Conservation (phyloP, 2,797 vertebrate genomes). For the Sebastes paucispinis region DNA sequence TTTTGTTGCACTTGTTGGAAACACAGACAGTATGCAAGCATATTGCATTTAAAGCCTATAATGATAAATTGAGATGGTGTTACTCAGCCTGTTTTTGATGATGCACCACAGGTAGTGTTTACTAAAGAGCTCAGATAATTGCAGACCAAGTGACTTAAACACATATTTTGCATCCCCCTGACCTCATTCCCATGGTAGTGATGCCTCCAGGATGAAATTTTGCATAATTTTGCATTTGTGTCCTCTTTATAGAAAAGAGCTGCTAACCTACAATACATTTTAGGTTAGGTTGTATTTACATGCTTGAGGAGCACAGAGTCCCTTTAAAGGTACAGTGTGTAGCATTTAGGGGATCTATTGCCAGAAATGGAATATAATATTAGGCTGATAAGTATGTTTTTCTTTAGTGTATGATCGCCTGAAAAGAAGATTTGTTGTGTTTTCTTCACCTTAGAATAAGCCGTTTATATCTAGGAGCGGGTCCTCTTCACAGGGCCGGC, state of each 20-base stretch:
- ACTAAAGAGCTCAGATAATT: conserved; percentile 6
- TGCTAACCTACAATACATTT: neutral
- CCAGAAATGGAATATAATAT: neutral
- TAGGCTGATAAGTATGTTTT: neutral
- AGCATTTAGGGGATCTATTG: neutral
- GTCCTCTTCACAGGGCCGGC: no score
- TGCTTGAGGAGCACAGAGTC: neutral
- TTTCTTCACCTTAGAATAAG: neutral
- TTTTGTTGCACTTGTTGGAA: conserved; percentile 8
- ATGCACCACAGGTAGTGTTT: conserved; percentile 28
- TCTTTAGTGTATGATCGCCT: neutral
- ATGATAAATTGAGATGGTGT: neutral
- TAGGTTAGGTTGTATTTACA: neutral
- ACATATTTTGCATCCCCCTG: conserved; percentile 9
- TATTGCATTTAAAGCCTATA: conserved; percentile 3
- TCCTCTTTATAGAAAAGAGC: neutral
- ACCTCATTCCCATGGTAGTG: conserved; percentile 6
- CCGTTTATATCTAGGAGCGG: neutral
- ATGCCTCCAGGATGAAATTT: neutral
- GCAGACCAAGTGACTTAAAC: conserved; percentile 21
- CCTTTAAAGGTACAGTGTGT: no score
- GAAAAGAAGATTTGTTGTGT: neutral
- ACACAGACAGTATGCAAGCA: neutral
- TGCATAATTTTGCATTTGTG: neutral
- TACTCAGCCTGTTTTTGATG: neutral